Percentiles rank a stretch among this genome's conserved stretches.
These are phyloP conservation scores for Trematomus loennbergii DNA, from an alignment of 2,113 vertebrate genomes.

Conservation along the genomic window DNA sequence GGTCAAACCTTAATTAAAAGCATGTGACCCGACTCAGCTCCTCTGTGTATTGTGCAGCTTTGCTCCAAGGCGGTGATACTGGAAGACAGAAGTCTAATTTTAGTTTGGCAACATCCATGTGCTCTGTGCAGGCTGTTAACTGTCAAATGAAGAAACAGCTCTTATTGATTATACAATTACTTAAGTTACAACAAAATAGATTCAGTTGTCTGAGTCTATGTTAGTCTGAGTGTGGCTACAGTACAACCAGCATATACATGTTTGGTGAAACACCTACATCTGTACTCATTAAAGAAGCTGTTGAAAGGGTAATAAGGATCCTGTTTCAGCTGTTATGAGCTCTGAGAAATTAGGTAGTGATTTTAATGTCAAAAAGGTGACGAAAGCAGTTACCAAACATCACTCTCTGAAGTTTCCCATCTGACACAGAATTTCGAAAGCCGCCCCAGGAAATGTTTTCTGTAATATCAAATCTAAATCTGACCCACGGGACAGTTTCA, in stretches of 20 bases:
- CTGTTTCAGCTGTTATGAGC: conserved; percentile 1
- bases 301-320: conserved; percentile 14
- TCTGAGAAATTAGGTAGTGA: not conserved
- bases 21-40: conserved; percentile 74
- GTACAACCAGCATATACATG: conserved; percentile 10
- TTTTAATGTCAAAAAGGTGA: conserved; percentile 5
- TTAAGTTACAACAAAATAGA: conserved; percentile 11
- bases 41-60: conserved; percentile 67
- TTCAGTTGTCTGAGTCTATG: conserved; percentile 12
- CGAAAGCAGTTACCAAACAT: conserved; percentile 9
- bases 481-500: conserved; percentile 50
- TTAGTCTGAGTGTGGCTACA: no score
- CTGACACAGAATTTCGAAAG: conserved; percentile 30
- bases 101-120: conserved; percentile 54
- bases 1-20: conserved; percentile 66
- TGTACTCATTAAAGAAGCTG: conserved; percentile 8
- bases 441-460: conserved; percentile 50
- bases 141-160: conserved; percentile 21
- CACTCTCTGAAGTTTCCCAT: conserved; percentile 33
- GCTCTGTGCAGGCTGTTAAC: conserved; percentile 22
- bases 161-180: conserved; percentile 1
- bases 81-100: conserved; percentile 57
- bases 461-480: conserved; percentile 56
- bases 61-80: conserved; percentile 31
- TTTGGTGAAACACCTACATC: not conserved